Conservation (phyloP, 2,888 invertebrate species). For the Adela reaumurella region DNA sequence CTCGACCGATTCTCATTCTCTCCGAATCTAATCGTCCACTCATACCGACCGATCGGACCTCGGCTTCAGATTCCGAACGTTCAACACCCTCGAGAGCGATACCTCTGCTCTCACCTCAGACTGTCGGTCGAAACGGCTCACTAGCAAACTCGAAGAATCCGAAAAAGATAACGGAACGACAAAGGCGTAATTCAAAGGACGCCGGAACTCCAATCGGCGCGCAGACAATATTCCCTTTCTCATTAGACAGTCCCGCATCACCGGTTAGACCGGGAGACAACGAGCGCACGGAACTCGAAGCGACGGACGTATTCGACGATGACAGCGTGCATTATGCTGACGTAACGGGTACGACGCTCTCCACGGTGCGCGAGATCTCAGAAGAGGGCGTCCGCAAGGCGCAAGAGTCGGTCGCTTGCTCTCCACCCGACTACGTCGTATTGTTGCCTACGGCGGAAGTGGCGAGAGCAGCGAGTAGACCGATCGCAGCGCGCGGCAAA, state of each 20-base stretch:
- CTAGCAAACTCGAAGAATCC: conserved; percentile 32
- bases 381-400: conserved; percentile 24
- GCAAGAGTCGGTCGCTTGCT: conserved; percentile 16
- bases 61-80: conserved; percentile 15
- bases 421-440: conserved; percentile 48
- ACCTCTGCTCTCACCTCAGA: conserved; percentile 11
- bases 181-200: conserved; percentile 31
- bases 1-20: conserved; percentile 63
- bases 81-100: conserved; percentile 8
- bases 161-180: conserved; percentile 4
- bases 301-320: conserved; percentile 20
- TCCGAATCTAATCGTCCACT: conserved; percentile 17
- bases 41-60: conserved; percentile 13
- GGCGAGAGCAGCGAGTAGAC: conserved; percentile 12
- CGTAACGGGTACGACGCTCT: conserved; percentile 13
- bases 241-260: conserved; percentile 63
- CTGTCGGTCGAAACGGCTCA: conserved; percentile 28
- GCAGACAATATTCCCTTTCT: conserved; percentile 65
- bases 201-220: conserved; percentile 58
- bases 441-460: conserved; percentile 24
- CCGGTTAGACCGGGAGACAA: conserved; percentile 48
- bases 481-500: conserved; percentile 13
- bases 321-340: conserved; percentile 23
- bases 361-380: conserved; percentile 30
- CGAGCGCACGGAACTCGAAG: conserved; percentile 22